phyloP scores from a whole-genome alignment of 2,888 invertebrate genomes.

The Apamea sordens region DNA sequence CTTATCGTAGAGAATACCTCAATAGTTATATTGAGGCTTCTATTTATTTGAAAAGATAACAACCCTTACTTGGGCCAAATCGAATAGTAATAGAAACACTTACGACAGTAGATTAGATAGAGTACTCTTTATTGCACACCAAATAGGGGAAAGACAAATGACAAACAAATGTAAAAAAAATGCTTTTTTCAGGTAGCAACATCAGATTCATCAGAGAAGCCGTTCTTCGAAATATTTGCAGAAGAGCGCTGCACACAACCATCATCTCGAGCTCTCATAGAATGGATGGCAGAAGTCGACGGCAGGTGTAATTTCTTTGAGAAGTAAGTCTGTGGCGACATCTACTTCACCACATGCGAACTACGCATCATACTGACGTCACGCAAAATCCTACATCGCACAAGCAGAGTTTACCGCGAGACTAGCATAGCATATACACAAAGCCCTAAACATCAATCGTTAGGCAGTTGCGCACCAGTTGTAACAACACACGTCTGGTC shows the following conservation, averaged over 20 bases:
- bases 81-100: not conserved
- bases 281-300: slow-evolving; percentile 92
- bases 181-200: slow-evolving; percentile 75
- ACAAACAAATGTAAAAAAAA: not conserved
- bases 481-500: not conserved
- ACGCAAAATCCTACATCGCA: not conserved
- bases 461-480: not conserved
- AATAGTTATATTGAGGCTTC: too few relatives aligned
- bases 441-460: not conserved
- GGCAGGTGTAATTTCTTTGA: slow-evolving; percentile 91
- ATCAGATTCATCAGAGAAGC: slow-evolving; percentile 80
- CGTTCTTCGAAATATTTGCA: slow-evolving; percentile 90
- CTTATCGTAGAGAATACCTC: too few relatives aligned
- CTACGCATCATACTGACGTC: not conserved
- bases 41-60: not conserved
- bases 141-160: not conserved
- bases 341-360: not conserved
- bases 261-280: slow-evolving; percentile 90
- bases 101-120: not conserved
- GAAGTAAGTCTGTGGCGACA: slow-evolving; percentile 77
- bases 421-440: not conserved
- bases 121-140: too few relatives aligned
- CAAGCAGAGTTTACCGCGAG: not conserved
- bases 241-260: slow-evolving; percentile 89
- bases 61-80: not conserved